These are phyloP conservation scores for Gadus chalcogrammus DNA, from an alignment of 2,113 vertebrate genomes.

Conservation along the genomic window DNA sequence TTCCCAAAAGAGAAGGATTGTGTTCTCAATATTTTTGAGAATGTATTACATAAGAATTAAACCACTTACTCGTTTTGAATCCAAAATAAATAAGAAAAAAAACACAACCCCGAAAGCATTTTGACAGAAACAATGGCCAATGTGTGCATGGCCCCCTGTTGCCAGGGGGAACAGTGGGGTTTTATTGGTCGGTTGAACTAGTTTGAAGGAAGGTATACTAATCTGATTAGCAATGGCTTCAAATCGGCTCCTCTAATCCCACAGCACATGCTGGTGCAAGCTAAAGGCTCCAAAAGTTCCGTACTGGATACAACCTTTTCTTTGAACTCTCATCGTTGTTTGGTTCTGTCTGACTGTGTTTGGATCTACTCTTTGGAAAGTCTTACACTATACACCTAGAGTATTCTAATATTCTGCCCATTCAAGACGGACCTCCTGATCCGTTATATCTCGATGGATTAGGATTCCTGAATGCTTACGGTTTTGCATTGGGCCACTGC, in stretches of 20 bases:
- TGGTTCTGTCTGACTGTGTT: not conserved
- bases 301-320: conserved; percentile 12
- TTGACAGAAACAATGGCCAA: conserved; percentile 60
- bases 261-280: conserved; percentile 1
- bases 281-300: conserved; percentile 5
- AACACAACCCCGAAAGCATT: conserved; percentile 41
- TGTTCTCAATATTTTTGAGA: conserved; percentile 24
- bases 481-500: not conserved
- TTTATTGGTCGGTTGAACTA: conserved; percentile 47
- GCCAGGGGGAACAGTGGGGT: conserved; percentile 18
- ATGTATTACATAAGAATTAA: conserved; percentile 56
- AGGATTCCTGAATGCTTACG: not conserved
- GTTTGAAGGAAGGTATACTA: conserved; percentile 43
- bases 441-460: conserved; percentile 30
- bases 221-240: conserved; percentile 66
- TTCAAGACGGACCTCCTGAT: no score
- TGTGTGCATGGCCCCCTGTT: conserved; percentile 57
- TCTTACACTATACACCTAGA: no score
- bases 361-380: no score
- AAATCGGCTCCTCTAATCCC: conserved; percentile 45
- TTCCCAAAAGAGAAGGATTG: not conserved
- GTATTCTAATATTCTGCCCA: no score
- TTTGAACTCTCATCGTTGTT: not conserved
- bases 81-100: conserved; percentile 18
- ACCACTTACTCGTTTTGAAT: conserved; percentile 35